Evolutionary conservation across 2,113 vertebrate genomes (phyloP).

Genomic region (Macroglossus sobrinus): DNA sequence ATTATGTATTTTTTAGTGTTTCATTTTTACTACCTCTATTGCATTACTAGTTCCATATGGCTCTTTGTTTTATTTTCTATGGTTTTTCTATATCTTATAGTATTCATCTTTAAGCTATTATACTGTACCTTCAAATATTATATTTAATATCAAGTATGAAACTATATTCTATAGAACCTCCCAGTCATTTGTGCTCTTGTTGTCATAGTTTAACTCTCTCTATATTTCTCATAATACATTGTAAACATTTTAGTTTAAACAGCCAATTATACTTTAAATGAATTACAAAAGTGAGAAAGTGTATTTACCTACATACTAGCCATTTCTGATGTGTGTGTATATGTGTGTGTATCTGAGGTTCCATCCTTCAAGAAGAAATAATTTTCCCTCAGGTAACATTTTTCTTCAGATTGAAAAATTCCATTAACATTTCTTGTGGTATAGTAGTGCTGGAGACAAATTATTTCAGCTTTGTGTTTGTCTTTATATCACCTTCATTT

Average conservation of each 20-base stretch:
- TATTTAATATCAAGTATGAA: not conserved
- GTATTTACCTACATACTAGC: not conserved
- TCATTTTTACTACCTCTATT: not conserved
- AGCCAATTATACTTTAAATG: not conserved
- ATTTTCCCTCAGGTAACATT: not conserved
- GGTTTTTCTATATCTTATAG: not conserved
- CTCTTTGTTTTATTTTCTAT: not conserved
- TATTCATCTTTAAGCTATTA: not conserved
- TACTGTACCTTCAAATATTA: not conserved
- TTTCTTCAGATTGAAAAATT: not conserved
- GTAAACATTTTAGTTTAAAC: not conserved
- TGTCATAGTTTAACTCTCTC: not conserved
- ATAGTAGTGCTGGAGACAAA: not conserved
- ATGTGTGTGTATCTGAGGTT: not conserved
- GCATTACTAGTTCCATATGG: not conserved
- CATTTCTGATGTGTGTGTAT: not conserved
- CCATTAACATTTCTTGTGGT: not conserved
- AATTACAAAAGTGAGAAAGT: slow-evolving; percentile 24
- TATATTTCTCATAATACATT: not conserved
- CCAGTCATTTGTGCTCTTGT: not conserved
- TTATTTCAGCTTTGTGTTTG: not conserved
- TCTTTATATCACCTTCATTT: not conserved
- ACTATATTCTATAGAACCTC: not conserved
- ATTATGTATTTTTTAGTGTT: not conserved
- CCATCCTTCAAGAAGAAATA: not conserved